These are phyloP conservation scores for Eublepharis macularius DNA, from an alignment of 2,113 vertebrate species.

Conservation along the genomic window DNA sequence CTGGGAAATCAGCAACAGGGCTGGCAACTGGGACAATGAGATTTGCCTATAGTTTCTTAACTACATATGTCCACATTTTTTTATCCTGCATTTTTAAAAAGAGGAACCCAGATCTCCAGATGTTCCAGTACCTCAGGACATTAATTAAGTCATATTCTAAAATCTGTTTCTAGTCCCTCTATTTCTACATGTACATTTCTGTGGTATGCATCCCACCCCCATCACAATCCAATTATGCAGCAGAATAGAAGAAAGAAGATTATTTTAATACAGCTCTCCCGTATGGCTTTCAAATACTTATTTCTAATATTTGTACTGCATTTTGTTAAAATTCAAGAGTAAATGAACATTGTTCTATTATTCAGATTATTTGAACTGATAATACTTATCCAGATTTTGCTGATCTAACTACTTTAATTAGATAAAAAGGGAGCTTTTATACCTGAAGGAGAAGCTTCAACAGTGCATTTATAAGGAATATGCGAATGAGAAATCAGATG, in stretches of 20 bases:
- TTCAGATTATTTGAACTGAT: not conserved
- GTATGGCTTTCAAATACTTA: slow-evolving; percentile 35
- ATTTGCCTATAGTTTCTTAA: slow-evolving; percentile 8
- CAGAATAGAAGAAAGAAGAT: slow-evolving; percentile 11
- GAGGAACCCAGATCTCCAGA: slow-evolving; percentile 21
- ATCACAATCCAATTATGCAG: slow-evolving; percentile 39
- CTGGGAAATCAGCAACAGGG: not conserved
- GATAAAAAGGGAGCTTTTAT: slow-evolving; percentile 20
- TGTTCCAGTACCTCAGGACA: slow-evolving; percentile 46
- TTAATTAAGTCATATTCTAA: slow-evolving; percentile 52
- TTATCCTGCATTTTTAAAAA: slow-evolving; percentile 21
- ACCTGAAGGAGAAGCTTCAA: slow-evolving; percentile 29
- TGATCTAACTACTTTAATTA: slow-evolving; percentile 21
- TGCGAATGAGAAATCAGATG: slow-evolving; percentile 52
- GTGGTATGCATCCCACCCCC: not conserved
- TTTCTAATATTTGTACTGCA: not conserved
- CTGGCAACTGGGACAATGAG: slow-evolving; percentile 9
- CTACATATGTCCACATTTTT: not conserved
- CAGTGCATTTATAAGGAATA: slow-evolving; percentile 40
- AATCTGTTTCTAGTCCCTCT: slow-evolving; percentile 40
- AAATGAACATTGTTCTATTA: slow-evolving; percentile 30
- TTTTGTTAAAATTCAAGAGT: slow-evolving; percentile 41
- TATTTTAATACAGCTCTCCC: slow-evolving; percentile 12
- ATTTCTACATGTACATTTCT: slow-evolving; percentile 35
- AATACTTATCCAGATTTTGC: slow-evolving; percentile 8